Conservation (phyloP, 2,113 vertebrate species). For the Platanista minor region DNA sequence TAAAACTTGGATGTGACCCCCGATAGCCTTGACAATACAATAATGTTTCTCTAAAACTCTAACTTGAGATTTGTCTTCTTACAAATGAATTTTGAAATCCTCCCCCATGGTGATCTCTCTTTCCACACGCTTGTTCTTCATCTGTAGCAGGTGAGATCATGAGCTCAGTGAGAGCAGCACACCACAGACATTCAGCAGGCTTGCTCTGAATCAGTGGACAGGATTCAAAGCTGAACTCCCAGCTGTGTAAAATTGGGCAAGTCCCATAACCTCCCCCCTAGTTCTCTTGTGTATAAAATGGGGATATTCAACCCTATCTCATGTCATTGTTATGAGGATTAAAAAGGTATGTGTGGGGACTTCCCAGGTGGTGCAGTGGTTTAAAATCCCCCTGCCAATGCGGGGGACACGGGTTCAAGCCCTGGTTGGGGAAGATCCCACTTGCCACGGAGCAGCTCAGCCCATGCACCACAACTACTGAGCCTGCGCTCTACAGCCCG, state of each 20-base stretch:
- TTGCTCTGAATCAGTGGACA: not conserved
- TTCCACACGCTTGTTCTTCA: not conserved
- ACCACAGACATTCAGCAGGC: not conserved
- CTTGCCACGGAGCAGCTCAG: no score
- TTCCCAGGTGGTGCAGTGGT: no score
- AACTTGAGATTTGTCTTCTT: not conserved
- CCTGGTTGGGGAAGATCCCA: no score
- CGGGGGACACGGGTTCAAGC: no score
- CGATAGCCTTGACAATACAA: not conserved
- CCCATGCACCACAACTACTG: no score
- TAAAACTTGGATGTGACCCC: not conserved
- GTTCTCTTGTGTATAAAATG: not conserved
- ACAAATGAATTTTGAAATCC: not conserved
- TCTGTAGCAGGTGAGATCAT: not conserved
- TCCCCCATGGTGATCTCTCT: not conserved
- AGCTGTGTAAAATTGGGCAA: not conserved
- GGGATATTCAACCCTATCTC: not conserved
- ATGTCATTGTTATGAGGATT: not conserved
- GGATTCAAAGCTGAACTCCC: not conserved
- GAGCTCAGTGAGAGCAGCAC: not conserved
- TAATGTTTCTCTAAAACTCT: not conserved
- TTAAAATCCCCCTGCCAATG: no score
- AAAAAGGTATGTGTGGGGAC: not conserved
- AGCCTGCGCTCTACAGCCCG: no score
- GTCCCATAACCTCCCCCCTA: not conserved